Evolutionary conservation across 2,888 invertebrate genomes (phyloP).

Genomic region (Tillus elongatus): DNA sequence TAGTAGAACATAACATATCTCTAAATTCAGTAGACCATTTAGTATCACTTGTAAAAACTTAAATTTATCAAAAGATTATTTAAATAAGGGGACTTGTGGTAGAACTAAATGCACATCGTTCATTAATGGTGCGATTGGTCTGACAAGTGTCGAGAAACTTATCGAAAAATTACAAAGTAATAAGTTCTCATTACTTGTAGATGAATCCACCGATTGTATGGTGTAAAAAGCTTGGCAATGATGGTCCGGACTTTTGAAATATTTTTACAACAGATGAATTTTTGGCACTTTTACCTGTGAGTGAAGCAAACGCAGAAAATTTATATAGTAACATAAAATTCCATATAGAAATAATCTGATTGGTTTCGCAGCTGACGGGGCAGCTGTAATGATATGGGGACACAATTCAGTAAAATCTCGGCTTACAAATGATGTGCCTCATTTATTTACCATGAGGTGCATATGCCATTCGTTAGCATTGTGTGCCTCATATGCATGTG

Average conservation of each 20-base stretch:
- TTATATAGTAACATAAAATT: slow-evolving; percentile 23
- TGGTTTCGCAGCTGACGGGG: slow-evolving; percentile 4
- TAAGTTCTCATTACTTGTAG: slow-evolving; percentile 21
- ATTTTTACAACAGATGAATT: slow-evolving; percentile 14
- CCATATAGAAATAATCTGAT: slow-evolving; percentile 15
- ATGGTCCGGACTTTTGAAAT: slow-evolving; percentile 19
- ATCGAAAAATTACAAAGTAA: slow-evolving; percentile 17
- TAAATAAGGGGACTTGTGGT: slow-evolving; percentile 17
- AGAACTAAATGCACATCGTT: slow-evolving; percentile 22
- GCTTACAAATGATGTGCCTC: slow-evolving; percentile 2
- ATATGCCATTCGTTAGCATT: slow-evolving; percentile 32
- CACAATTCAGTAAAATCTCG: slow-evolving; percentile 1
- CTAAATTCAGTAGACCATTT: slow-evolving; percentile 22
- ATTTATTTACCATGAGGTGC: slow-evolving; percentile 30
- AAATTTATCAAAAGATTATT: slow-evolving; percentile 20
- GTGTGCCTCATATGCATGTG: slow-evolving; percentile 29
- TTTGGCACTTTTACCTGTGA: slow-evolving; percentile 22
- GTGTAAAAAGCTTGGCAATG: slow-evolving; percentile 24
- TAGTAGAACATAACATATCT: slow-evolving; percentile 19
- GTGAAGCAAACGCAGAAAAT: slow-evolving; percentile 18
- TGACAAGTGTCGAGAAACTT: slow-evolving; percentile 15
- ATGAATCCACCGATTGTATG: slow-evolving; percentile 26
- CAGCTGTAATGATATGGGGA: background rate
- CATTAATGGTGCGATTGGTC: slow-evolving; percentile 21
- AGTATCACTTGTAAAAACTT: slow-evolving; percentile 15